Base-by-base conservation (phyloP, 1,140 invertebrate genomes). In the Drosophila simulans region DNA sequence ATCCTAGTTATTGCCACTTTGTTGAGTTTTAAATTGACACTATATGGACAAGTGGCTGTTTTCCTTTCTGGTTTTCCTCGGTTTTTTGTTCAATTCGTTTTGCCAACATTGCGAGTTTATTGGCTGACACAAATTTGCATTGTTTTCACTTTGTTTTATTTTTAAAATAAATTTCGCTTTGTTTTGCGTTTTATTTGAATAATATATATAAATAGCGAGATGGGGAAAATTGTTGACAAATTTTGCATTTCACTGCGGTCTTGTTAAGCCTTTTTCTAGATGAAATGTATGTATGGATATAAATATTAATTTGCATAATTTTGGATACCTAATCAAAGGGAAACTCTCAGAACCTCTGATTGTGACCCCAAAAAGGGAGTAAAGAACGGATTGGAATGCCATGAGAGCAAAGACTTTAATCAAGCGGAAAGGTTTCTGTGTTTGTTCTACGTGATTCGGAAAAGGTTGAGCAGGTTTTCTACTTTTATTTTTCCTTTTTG, bases 401-500 rank as follows among this genome's bases (percentile, higher is more conserved):
- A 12, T 35, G 40, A 17, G 22, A 27, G 10, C 35, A 40, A 31
- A 25, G 31, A 48, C 66, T 70, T 70, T 68, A 70, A 69, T 70
- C 66, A 70, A 56, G 64, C 64, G 52, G 52, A 70, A 70, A 70
- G 66, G 49, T 56, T 70, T 66, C 45, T 70, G 25, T 70, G 66
- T 70, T 70, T 70, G 35, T 56, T 70, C 64, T 70, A 70, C 64
- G 66, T 70, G 66, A 56, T 70, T 70, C 20, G 51, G 40, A 34
- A 70, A 70, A 70, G 65, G 64, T 70, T 70, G 51, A 70, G 37
- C 25, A 40, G 40, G 42, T 70, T 69, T 31, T 40, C 20, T 57
- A 48, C 34, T 15, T 17, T 15, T 17, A 31, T 56, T 42, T 17
- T 68, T 56, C 22, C 37, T 55, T 56, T 39, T 1, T 35, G 66